phyloP scores from a whole-genome alignment of 2,797 vertebrate genomes.

The Nannoperca australis region DNA sequence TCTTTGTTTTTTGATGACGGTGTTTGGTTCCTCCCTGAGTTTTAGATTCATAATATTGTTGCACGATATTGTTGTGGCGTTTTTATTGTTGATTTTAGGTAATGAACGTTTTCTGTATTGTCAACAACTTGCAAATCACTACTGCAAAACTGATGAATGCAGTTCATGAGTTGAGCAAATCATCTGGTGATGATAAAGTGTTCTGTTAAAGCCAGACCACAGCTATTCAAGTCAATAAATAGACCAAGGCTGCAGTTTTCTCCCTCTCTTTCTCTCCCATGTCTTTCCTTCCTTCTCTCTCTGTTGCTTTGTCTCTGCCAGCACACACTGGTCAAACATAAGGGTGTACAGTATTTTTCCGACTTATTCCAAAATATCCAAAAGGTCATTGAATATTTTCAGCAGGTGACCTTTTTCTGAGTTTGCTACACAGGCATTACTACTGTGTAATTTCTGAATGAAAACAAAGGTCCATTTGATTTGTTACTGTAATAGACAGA shows the following conservation, averaged over 20 bases:
- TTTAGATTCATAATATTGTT: slow-evolving; percentile 11
- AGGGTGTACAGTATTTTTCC: slow-evolving; percentile 52
- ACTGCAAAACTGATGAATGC: slow-evolving; percentile 44
- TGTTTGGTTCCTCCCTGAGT: slow-evolving; percentile 14
- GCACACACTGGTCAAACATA: slow-evolving; percentile 44
- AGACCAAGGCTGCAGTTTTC: slow-evolving; percentile 51
- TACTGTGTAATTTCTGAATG: slow-evolving; percentile 53
- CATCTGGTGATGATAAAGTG: slow-evolving; percentile 73
- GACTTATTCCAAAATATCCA: slow-evolving; percentile 52
- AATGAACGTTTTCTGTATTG: slow-evolving; percentile 3
- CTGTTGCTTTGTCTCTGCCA: slow-evolving; percentile 26
- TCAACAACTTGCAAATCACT: slow-evolving; percentile 1
- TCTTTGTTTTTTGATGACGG: slow-evolving; percentile 65
- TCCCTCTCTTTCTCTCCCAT: slow-evolving; percentile 13
- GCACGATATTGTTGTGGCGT: neutral
- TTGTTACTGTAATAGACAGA: slow-evolving; percentile 29
- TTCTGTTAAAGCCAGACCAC: slow-evolving; percentile 70
- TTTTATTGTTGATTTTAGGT: slow-evolving; percentile 13
- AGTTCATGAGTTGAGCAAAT: slow-evolving; percentile 50
- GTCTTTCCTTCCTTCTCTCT: slow-evolving; percentile 12
- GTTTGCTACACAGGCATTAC: slow-evolving; percentile 45
- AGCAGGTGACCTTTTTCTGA: slow-evolving; percentile 77
- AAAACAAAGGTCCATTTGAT: slow-evolving; percentile 76
- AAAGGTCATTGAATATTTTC: slow-evolving; percentile 81
- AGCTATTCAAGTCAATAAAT: slow-evolving; percentile 73